Conservation (phyloP, 2,797 vertebrate genomes). For the Alcedo atthis region DNA sequence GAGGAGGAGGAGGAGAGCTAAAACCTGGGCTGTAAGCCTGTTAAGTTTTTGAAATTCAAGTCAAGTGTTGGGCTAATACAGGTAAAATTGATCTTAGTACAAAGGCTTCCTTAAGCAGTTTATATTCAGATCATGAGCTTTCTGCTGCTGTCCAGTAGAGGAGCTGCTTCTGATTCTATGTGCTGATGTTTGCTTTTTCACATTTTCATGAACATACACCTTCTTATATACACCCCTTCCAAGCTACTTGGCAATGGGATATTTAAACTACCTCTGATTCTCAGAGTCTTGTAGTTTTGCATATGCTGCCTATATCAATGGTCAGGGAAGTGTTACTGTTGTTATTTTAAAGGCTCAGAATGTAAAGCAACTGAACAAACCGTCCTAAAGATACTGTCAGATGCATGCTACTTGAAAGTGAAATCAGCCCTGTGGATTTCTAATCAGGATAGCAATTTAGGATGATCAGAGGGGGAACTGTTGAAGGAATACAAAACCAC, state of each 20-base stretch:
- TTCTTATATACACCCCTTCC: neutral
- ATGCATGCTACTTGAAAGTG: neutral
- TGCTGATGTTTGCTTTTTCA: neutral
- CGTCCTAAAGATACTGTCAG: neutral
- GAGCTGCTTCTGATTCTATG: neutral
- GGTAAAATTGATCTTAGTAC: neutral
- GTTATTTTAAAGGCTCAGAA: neutral
- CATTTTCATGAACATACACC: neutral
- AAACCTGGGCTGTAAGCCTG: neutral
- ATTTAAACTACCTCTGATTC: neutral
- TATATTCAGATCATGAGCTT: neutral
- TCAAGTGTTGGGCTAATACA: neutral
- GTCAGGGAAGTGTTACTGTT: neutral
- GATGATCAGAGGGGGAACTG: neutral
- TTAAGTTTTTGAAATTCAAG: neutral
- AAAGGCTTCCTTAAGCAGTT: neutral
- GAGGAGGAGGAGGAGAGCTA: neutral
- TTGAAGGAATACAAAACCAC: neutral
- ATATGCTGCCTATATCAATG: neutral
- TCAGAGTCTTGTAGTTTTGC: neutral
- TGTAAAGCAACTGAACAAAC: neutral
- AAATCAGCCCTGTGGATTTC: neutral
- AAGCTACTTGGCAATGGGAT: neutral
- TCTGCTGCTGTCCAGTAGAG: neutral
- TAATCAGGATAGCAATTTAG: neutral